Base-by-base conservation (phyloP, 2,797 vertebrate species). In the Netta rufina region DNA sequence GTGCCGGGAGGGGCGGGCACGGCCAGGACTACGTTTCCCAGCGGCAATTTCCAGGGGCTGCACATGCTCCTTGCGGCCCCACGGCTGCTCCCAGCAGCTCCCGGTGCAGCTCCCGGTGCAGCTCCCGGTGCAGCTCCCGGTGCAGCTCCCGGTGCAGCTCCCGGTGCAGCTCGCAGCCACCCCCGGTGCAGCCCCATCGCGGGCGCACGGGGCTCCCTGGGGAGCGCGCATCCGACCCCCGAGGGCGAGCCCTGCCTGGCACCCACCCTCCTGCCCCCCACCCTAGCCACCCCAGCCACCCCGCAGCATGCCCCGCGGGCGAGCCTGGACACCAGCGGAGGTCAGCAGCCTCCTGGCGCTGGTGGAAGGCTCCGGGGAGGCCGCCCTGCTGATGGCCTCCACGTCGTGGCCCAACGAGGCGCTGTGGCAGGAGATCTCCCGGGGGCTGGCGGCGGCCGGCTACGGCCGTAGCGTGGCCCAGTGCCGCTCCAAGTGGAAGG, bases 401-500 rank as follows among this genome's bases (percentile, higher is more conserved):
- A 92, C 93, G 11, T 95, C 95, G 39, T 82, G 89, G 28, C 95
- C 93, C 92, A 96, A 91, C 80, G 87, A 93, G 91, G 92, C 82
- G 2, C 89, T 96, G 17, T 97, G 96, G 96, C 43, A 1, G 58
- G 36, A 70, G 27, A 92, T 97, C 83, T 90, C 89, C 24, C n/a
- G 1, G 5, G 41, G 79, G 4, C 73, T 96, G 89, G 66, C 27
- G 11, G 79, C 27, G 0, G 76, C 80, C 0, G 93, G 95, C 73
- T 96, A 95, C 49, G 17, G 2, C 43, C 91, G 93, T 61, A 96
- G 22, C 60, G 89, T 96, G 85, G n/a, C 89, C 36, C 96, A 96
- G 87, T 97, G 96, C 91, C 95, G 95, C 38, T 81, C 73, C 93
- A 97, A 96, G 85, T 97, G 96, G 96, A 96, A 95, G 73, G 91